A percentile compares a stretch with the other conserved stretches of the same genome.
phyloP scores from a whole-genome alignment of 2,888 invertebrate species.

The Orgyia antiqua region DNA sequence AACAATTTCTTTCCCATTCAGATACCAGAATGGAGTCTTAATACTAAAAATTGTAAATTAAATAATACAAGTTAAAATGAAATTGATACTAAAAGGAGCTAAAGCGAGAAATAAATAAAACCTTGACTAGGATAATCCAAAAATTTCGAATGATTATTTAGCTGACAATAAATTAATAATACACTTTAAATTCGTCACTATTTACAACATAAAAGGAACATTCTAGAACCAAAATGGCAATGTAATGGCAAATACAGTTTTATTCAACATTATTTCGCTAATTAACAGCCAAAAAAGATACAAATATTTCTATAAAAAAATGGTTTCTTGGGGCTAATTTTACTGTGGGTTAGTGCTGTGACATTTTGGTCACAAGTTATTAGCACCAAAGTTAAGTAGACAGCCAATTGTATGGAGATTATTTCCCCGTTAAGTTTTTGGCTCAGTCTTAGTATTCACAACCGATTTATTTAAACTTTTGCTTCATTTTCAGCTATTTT shows the following conservation, averaged over 20 bases:
- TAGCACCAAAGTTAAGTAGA: constrained; percentile 35
- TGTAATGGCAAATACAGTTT: constrained; percentile 69
- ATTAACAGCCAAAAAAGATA: constrained; percentile 58
- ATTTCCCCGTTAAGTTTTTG: constrained; percentile 22
- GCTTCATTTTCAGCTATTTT: constrained; percentile 40
- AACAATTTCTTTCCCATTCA: constrained; percentile 53
- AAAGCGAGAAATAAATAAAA: constrained; percentile 65
- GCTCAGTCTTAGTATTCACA: constrained; percentile 34
- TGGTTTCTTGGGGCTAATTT: constrained; percentile 36
- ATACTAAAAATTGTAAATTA: constrained; percentile 52
- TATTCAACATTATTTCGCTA: constrained; percentile 53
- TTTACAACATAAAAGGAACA: constrained; percentile 73
- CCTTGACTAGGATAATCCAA: constrained; percentile 74
- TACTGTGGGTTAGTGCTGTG: constrained; percentile 30
- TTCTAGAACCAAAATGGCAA: constrained; percentile 75
- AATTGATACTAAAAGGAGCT: constrained; percentile 53
- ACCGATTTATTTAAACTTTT: constrained; percentile 32
- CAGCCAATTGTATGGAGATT: constrained; percentile 18
- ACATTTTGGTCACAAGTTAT: constrained; percentile 14
- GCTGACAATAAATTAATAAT: constrained; percentile 59
- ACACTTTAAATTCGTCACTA: constrained; percentile 70
- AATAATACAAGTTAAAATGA: constrained; percentile 50
- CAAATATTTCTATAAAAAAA: constrained; percentile 40
- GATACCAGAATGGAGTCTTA: constrained; percentile 60
- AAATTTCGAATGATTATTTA: constrained; percentile 65